Evolutionary conservation across 2,113 vertebrate genomes (phyloP).

Genomic region (Anser brachyrhynchus): DNA sequence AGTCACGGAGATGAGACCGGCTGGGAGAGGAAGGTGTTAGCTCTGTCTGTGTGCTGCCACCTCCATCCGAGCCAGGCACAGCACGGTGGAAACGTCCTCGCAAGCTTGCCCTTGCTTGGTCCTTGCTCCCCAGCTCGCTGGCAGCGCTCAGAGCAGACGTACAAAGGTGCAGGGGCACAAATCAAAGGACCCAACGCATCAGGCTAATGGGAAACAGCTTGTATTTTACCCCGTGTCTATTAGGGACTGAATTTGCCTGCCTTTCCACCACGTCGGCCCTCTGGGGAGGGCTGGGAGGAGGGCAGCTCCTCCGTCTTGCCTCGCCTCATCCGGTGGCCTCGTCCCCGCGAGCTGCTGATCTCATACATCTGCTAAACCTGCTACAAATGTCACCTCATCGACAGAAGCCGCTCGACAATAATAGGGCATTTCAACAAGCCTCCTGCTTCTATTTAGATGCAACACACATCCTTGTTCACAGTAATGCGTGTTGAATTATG

Average conservation of each 20-base stretch:
- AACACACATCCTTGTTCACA: slow-evolving; percentile 40
- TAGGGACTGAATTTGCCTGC: background rate
- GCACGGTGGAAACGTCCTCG: background rate
- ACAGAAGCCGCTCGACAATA: slow-evolving; percentile 42
- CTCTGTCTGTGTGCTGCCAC: background rate
- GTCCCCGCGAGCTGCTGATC: background rate
- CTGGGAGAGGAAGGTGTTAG: background rate
- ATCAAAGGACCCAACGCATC: background rate
- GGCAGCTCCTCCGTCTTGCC: background rate
- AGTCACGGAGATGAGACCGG: fast-evolving
- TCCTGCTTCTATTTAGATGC: slow-evolving; percentile 65
- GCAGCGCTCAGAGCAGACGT: fast-evolving
- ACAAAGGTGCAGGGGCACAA: background rate
- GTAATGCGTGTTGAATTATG: slow-evolving; percentile 65
- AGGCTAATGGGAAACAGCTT: background rate
- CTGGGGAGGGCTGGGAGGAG: background rate
- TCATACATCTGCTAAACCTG: slow-evolving; percentile 48
- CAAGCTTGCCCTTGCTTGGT: background rate
- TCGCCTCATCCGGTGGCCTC: background rate
- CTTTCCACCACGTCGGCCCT: background rate
- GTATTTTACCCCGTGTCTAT: background rate
- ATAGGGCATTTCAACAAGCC: slow-evolving; percentile 56
- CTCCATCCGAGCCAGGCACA: background rate
- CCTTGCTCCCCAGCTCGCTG: background rate
- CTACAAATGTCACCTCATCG: slow-evolving; percentile 55